Base-by-base conservation (phyloP, 64 coral and sea anemone genomes). In the Acropora tenuis region DNA sequence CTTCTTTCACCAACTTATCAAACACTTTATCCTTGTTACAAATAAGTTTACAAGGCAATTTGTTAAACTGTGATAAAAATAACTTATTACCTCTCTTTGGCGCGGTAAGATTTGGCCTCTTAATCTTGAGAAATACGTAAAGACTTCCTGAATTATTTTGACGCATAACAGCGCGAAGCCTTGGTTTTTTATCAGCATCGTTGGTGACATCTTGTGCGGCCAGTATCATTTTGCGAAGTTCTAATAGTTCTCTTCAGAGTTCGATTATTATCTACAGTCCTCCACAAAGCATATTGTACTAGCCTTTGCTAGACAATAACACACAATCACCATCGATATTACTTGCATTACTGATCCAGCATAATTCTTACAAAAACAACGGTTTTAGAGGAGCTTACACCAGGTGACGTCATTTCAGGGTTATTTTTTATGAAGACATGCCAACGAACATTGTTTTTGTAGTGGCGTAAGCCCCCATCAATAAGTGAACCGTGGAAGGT, bases 71-170 rank as follows among this genome's bases (percentile, higher is more conserved):
- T 42, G 78, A 41, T n/a, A 19, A 47, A 17, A 15, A 48, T 1
- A 69, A 17, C 13, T 69, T 9, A 19, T 84, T 69, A 84, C 81
- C 81, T 69, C 5, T 69, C 60, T 48, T 10, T 18, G 15, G 4
- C 16, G 61, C 5, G 0, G 8, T 66, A 3, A 57, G 5, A 4
- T 42, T 3, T 46, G 60, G 60, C 15, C 19, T 68, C 48, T 48
- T 57, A 69, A 63, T 8, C 43, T 58, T 84, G 15, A 84, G 81
- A 69, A 46, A 84, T 46, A 84, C 69, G 11, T 69, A 68, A 69
- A 44, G 81, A 10, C 19, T n/a, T 11, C 82, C 82, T 3, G 61
- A 44, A 16, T 16, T 65, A 71, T 69, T 71, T 71, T 85, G 65
- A 8, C 46, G 43, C 63, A 48, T 71, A 7, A 85, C 42, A 16